Conservation (phyloP, 2,797 vertebrate species). For the Syndactyla subalaris region DNA sequence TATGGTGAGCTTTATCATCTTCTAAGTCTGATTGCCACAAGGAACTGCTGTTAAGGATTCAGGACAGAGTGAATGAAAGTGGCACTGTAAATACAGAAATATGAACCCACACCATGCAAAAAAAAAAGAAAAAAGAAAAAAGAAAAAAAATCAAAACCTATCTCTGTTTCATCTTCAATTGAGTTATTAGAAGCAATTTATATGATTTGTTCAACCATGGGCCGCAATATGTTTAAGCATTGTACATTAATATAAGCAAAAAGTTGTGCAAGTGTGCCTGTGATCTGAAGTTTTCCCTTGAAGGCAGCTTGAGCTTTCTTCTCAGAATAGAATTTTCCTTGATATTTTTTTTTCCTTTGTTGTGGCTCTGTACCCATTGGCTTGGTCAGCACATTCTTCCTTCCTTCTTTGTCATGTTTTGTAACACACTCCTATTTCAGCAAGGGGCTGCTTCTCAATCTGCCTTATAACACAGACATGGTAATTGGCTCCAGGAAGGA, state of each 20-base stretch:
- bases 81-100: not conserved
- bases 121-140: not conserved
- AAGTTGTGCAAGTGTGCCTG: not conserved
- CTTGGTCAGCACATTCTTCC: not conserved
- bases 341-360: not conserved
- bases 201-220: not conserved
- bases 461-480: not conserved
- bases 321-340: not conserved
- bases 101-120: not conserved
- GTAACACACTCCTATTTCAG: not conserved
- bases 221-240: not conserved
- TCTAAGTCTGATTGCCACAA: no score
- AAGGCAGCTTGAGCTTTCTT: not conserved
- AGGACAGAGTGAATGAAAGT: not conserved
- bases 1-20: no score
- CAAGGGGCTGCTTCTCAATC: not conserved
- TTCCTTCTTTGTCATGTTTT: not conserved
- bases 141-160: no score
- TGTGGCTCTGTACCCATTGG: not conserved
- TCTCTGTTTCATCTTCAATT: no score
- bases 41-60: not conserved
- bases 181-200: not conserved
- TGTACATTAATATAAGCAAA: not conserved
- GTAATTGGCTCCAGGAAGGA: conserved; percentile 49
- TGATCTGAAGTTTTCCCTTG: not conserved